Percentiles rank a stretch among this genome's conserved stretches.
These are phyloP conservation scores for Oligia strigilis DNA, from an alignment of 2,888 invertebrate genomes.

Conservation along the genomic window DNA sequence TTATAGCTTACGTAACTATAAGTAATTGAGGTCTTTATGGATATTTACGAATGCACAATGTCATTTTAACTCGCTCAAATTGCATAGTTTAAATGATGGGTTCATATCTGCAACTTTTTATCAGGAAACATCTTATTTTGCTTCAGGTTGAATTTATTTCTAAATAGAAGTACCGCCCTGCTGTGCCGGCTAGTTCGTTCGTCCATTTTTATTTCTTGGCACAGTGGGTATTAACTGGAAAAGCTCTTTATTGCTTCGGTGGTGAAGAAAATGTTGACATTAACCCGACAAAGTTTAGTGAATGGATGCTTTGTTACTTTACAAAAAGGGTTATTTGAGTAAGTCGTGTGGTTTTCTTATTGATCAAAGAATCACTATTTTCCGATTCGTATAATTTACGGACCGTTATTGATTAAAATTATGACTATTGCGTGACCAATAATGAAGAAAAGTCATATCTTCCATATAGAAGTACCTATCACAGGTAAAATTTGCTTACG, in stretches of 20 bases:
- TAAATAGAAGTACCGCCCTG: slow-evolving; percentile 46
- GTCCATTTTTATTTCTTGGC: slow-evolving; percentile 29
- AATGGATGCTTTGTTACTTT: background rate
- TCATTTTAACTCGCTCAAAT: background rate
- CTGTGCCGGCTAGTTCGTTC: slow-evolving; percentile 27
- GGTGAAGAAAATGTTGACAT: slow-evolving; percentile 11
- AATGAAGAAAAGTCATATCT: background rate
- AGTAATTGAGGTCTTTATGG: background rate
- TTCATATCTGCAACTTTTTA: background rate
- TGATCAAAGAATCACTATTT: background rate
- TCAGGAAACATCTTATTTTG: background rate
- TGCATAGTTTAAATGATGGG: background rate
- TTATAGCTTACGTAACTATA: background rate
- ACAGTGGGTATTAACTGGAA: slow-evolving; percentile 24
- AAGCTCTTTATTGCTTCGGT: slow-evolving; percentile 8
- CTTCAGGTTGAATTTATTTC: slow-evolving; percentile 48
- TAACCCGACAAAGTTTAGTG: background rate
- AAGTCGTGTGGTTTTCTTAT: background rate
- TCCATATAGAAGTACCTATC: background rate
- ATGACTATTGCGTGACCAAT: background rate
- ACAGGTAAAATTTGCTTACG: background rate
- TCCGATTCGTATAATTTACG: no score
- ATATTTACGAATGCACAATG: slow-evolving; percentile 1
- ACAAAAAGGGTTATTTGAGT: background rate
- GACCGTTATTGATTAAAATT: no score